Base-by-base conservation (phyloP, 2,113 vertebrate species). In the Scalopus aquaticus region DNA sequence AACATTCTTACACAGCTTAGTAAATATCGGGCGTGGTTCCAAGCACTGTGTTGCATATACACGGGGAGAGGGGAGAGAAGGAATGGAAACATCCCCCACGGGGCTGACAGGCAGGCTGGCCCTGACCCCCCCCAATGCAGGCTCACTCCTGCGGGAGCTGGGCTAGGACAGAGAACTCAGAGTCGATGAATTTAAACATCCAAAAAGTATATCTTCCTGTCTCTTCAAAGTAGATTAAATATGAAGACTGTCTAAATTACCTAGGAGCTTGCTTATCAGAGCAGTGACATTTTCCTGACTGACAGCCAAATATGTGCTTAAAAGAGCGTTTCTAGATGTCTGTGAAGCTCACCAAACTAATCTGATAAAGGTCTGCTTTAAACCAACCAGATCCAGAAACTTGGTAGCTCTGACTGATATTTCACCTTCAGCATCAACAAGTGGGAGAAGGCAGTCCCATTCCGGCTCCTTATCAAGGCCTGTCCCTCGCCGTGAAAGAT, bases 241-340 rank as follows among this genome's bases (percentile, higher is more conserved):
- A 77, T 60, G 85, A 93, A 82, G 44, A 78, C 91, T 92, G 80
- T 77, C 92, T 92, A 88, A 93, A 96, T 95, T 90, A 82, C 82
- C 94, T 67, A 32, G 49, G 85, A 95, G 88, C 58, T 77, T 70
- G 64, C 65, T 95, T 96, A 95, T 95, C 92, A 93, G 85, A 72
- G 82, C 73, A 10, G 42, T 95, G 91, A 93, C 94, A 93, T 94
- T 95, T 96, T 88, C 88, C 81, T 96, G 88, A 96, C 80, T 58
- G 72, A 56, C 85, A 74, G 95, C 96, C 95, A 93, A 95, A 54
- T 79, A 49, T 73, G 81, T 74, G 85, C 93, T 96, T 78, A 88
- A n/a, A 94, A 65, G 93, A 93, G 37, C 13, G 32, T 89, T 91
- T 90, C 93, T 28, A 64, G 77, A 85, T 60, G 65, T 81, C 92